Base-by-base conservation (phyloP, 2,888 invertebrate species). In the Cheilosia vulpina region DNA sequence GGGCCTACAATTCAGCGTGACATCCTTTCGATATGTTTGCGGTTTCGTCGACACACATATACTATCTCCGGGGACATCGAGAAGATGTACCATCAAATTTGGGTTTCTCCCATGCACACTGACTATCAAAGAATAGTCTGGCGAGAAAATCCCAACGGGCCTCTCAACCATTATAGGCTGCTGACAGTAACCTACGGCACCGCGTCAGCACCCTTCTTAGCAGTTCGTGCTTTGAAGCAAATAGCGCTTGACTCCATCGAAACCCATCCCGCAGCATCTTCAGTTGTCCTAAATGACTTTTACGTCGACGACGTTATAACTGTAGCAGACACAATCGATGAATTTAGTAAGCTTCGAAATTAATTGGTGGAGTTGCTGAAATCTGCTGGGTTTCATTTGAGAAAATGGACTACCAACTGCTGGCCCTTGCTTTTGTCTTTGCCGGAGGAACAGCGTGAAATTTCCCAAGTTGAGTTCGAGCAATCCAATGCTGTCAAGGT, bases 21-120 rank as follows among this genome's bases (percentile, higher is more conserved):
- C 41, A 66, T 68, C 17, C 6, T 83, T n/a, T 58, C 47, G 4
- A 76, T 69, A 24, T n/a, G 76, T 27, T 17, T 81, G 7, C 71
- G 66, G 7, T 76, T 73, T 50, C 79, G 76, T 17, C 55, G 58
- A 3, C 65, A n/a, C n/a, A n/a, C n/a, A n/a, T n/a, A n/a, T n/a
- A n/a, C n/a, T n/a, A 80, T 76, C 17, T 66, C 73, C 7, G 87
- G 73, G 2, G 87, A 83, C 55, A 75, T 83, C 38, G 76, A 77
- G 19, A 79, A 87, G 53, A 87, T 87, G 82, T 82, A 82, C 41
- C 75, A 72, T 9, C 66, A 72, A 62, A 77, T 82, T n/a, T 75
- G 58, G 76, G 76, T 85, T 4, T 53, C 65, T 9, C 68, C 62
- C 4, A 53, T 75, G 27, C 68, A 76, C 45, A 38, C 76, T 0